Base-by-base conservation (phyloP, 2,888 invertebrate genomes). In the Parnassius mnemosyne region DNA sequence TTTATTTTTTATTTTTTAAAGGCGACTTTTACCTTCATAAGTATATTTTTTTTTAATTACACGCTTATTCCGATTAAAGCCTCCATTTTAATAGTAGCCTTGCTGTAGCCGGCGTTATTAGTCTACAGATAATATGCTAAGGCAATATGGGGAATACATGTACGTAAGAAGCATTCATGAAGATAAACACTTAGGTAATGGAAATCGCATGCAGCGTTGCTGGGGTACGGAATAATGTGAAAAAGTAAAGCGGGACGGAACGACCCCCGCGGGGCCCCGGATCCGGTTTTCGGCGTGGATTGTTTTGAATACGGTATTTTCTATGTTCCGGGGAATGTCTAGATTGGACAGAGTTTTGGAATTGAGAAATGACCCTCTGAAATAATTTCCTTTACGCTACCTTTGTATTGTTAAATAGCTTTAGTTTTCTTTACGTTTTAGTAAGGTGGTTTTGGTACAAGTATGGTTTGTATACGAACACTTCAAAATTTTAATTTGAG, bases 231-330 rank as follows among this genome's bases (percentile, higher is more conserved):
- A 61, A 64, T 65, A 70, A 72, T 68, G 76, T 70, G 70, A 70
- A 75, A 72, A 68, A 71, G 67, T 89, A 85, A 88, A 87, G 81
- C 87, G 84, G 83, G 78, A 77, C 68, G 70, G 67, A 85, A 92
- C 88, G 88, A 81, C 81, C 66, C 92, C 87, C 91, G 12, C 20
- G 92, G 84, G 91, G 78, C 75, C 69, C 63, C 69, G 84, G 83
- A 87, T 88, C 88, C 87, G 88, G 87, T 87, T 85, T 87, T 83
- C 85, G 84, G 81, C 77, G 82, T 83, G 85, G 87, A 89, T 87
- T 86, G 89, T 89, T 89, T 87, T 87, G 88, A 88, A 89, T 87
- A 86, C 78, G 77, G 41, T 42, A 63, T 56, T 12, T 34, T 51
- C 47, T 59, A 51, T 52, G 56, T 56, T 41, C 56, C 46, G 55